Base-by-base conservation (phyloP, 2,888 invertebrate genomes). In the Odontocolon sp. region DNA sequence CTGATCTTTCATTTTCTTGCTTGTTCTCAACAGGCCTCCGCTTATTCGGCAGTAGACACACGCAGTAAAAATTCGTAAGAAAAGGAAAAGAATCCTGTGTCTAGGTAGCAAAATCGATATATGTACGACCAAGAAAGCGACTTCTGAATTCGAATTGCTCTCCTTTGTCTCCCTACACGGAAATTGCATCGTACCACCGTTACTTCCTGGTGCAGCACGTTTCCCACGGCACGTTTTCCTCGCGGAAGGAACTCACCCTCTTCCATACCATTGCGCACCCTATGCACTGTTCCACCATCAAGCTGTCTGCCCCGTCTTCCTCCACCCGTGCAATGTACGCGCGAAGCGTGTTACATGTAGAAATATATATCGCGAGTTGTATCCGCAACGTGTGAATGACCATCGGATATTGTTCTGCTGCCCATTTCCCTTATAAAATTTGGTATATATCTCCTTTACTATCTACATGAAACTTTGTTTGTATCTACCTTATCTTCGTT, bases 161-260 rank as follows among this genome's bases (percentile, higher is more conserved):
- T 63, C 26, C 61, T 47, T 31, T 50, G 57, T 77, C 59, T 40
- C 36, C 47, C 31, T 45, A 68, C 68, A 68, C 72, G 77, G 77
- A 77, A 77, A 77, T 77, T 77, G 68, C 77, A 72, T 77, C 68
- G 63, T 68, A 68, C 71, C 63, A 56, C 63, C 56, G 68, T 68
- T 64, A 64, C 72, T 64, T 68, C 68, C 66, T 57, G 68, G 63
- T 64, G 77, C 72, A 72, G 63, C 56, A 56, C 50, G 57, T 77
- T 72, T 45, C 61, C 71, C 54, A 47, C 33, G 63, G 68, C 71
- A 59, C 72, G 68, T 77, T 72, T 77, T 72, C 57, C 57, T 56
- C 59, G 56, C 61, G 56, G 59, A 66, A 67, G 54, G 56, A 66
- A 66, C 57, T 67, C 45, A 45, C 61, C 40, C 33, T 23, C 11